These are phyloP conservation scores for Macaca mulatta DNA, from an alignment of 2,113 vertebrate genomes.

Conservation along the genomic window DNA sequence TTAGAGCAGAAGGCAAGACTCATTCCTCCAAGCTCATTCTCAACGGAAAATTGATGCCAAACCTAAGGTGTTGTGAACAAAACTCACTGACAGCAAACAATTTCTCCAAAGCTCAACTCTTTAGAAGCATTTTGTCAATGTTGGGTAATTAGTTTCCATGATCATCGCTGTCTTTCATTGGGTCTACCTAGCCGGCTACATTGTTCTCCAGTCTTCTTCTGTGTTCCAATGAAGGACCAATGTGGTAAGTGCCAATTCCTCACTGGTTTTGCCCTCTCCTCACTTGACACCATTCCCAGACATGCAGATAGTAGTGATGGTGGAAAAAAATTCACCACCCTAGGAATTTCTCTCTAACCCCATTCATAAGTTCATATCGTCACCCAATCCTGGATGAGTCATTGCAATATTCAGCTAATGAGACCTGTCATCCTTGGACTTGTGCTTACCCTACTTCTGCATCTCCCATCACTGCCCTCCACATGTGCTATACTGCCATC, in stretches of 20 bases:
- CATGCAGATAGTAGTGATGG: neutral
- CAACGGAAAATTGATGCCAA: neutral
- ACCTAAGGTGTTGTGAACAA: neutral
- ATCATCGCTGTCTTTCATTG: neutral
- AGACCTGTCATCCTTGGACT: neutral
- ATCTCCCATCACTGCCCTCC: neutral
- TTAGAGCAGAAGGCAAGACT: neutral
- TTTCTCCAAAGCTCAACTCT: neutral
- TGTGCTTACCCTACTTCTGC: neutral
- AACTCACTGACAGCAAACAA: neutral
- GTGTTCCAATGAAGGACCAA: neutral
- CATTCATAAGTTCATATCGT: neutral
- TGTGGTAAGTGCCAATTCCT: accelerated
- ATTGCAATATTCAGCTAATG: neutral
- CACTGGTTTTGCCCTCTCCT: neutral
- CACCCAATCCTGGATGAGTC: neutral
- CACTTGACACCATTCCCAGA: neutral
- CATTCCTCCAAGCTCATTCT: neutral
- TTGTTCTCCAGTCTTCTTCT: too few relatives aligned
- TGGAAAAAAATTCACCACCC: neutral
- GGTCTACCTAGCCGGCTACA: neutral
- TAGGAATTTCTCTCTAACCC: neutral
- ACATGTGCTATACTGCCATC: accelerated
- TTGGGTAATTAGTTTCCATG: neutral
- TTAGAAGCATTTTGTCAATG: neutral